Evolutionary conservation across 2,888 invertebrate genomes (phyloP), one percentile per base, ranked within the genome.

Genomic region (Papilio gigon): DNA sequence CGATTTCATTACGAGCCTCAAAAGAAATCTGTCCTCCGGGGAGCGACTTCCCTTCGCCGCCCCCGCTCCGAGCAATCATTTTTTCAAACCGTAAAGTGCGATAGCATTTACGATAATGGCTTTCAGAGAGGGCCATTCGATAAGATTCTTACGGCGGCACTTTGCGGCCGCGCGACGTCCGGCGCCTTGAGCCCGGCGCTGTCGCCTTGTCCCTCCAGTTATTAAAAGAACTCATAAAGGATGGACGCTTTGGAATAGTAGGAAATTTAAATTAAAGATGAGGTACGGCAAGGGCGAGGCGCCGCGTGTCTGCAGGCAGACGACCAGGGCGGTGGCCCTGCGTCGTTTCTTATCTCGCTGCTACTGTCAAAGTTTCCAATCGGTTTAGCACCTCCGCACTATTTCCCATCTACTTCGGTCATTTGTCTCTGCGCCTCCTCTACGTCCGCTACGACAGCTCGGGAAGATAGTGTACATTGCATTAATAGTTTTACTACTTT

Each of bases 1-100:
- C 64, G 37, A 65, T 56, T 65, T 65, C 64, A 65, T 65, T 65
- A 56, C 53, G 27, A 65, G 27, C 64, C 17, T 65, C 37, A 56
- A 40, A 53, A 65, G 64, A 30, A 37, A 40, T 37, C 47, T 30
- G 53, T 27, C 40, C 53, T 35, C 27, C 6, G 56, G 22, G 53
- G 53, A 65, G 35, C 53, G 30, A 30, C 9, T 56, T 53, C 14
- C 53, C n/a, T 53, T 17, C 30, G 17, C 2, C 4, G 30, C 9
- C 17, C 53, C 30, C 27, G 53, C 37, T 17, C 17, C 37, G 53
- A 27, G 20, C 64, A 11, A 40, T 53, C 53, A 53, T 40, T 40
- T 56, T 56, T 56, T 14, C 27, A 40, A 17, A 30, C 64, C 53
- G 27, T 65, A 27, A 65, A 64, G 22, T 35, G n/a, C 22, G 53